These are phyloP conservation scores for Carollia perspicillata DNA, from an alignment of 2,113 vertebrate species.

Conservation along the genomic window DNA sequence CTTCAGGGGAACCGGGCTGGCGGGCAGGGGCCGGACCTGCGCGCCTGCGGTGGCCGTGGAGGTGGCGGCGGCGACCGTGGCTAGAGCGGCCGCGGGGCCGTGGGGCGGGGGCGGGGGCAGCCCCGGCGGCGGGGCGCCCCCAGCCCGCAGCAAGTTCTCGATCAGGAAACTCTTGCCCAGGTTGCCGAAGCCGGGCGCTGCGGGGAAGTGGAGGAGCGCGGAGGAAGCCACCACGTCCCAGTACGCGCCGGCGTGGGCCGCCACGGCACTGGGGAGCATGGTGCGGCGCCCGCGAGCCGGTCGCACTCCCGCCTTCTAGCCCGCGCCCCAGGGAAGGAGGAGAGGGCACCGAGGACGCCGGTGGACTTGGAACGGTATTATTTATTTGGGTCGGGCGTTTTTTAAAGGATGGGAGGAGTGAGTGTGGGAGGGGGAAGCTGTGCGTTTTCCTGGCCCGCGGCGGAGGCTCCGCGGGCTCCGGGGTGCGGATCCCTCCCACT, in stretches of 20 bases:
- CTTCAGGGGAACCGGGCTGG: slow-evolving; percentile 81
- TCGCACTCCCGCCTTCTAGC: not conserved
- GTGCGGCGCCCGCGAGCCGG: slow-evolving; percentile 61
- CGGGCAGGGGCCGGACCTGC: slow-evolving; percentile 71
- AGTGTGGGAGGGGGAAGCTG: not conserved
- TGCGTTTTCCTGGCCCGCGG: slow-evolving; percentile 62
- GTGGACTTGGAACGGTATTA: slow-evolving; percentile 14
- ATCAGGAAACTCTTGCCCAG: slow-evolving; percentile 95
- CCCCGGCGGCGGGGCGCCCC: slow-evolving; percentile 75
- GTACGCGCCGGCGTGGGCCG: slow-evolving; percentile 80
- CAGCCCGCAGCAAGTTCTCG: slow-evolving; percentile 90
- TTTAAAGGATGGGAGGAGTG: slow-evolving; percentile 38
- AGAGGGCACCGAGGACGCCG: not conserved
- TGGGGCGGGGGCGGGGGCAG: slow-evolving; percentile 53
- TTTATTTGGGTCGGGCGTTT: slow-evolving; percentile 21
- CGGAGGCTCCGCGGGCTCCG: slow-evolving; percentile 79
- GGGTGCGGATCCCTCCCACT: slow-evolving; percentile 76
- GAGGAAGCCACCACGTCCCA: slow-evolving; percentile 85
- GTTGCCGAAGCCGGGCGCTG: slow-evolving; percentile 85
- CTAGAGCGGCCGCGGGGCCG: not conserved
- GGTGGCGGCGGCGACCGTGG: not conserved
- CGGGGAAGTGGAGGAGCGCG: slow-evolving; percentile 78
- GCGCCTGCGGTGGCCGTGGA: not conserved
- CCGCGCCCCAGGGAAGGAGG: not conserved
- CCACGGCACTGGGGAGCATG: slow-evolving; percentile 83